phyloP scores from a whole-genome alignment of 1,140 invertebrate genomes.

The Drosophila eugracilis region DNA sequence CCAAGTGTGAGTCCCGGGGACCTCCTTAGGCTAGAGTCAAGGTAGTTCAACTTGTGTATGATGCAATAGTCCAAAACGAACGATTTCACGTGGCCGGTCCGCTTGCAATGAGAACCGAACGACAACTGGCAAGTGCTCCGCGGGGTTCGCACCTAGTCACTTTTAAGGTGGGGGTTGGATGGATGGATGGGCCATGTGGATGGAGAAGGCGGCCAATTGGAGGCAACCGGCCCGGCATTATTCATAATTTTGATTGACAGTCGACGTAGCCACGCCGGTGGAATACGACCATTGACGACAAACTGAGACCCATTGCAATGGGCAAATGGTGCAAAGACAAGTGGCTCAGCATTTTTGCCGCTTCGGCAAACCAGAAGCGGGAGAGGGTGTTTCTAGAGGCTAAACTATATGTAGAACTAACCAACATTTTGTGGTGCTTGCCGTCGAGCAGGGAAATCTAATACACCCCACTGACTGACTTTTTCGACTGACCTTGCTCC shows the following conservation, averaged over 20 bases:
- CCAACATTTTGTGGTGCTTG: neutral
- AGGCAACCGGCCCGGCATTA: constrained; percentile 65
- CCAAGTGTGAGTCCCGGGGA: constrained; percentile 9
- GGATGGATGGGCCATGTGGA: constrained; percentile 23
- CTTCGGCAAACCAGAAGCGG: constrained; percentile 40
- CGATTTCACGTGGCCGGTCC: constrained; percentile 15
- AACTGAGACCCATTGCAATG: constrained; percentile 16
- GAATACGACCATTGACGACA: constrained; percentile 20
- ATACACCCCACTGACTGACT: constrained; percentile 64
- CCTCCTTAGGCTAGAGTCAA: no score
- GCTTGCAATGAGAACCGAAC: constrained; percentile 57
- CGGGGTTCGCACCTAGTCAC: constrained; percentile 40
- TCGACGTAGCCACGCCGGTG: constrained; percentile 32
- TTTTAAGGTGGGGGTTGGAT: constrained; percentile 15
- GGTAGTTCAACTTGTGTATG: neutral
- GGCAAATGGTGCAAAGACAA: constrained; percentile 36
- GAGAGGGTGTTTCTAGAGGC: constrained; percentile 1
- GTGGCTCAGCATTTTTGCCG: constrained; percentile 74
- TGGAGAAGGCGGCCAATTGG: constrained; percentile 34
- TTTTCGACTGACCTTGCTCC: constrained; percentile 66
- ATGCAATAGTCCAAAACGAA: constrained; percentile 23
- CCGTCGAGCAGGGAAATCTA: constrained; percentile 36
- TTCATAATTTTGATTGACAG: constrained; percentile 83
- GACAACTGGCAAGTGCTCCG: constrained; percentile 65
- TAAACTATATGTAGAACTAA: neutral